Evolutionary conservation across 1,140 invertebrate species (phyloP).

Genomic region (Acromyrmex echinatior): DNA sequence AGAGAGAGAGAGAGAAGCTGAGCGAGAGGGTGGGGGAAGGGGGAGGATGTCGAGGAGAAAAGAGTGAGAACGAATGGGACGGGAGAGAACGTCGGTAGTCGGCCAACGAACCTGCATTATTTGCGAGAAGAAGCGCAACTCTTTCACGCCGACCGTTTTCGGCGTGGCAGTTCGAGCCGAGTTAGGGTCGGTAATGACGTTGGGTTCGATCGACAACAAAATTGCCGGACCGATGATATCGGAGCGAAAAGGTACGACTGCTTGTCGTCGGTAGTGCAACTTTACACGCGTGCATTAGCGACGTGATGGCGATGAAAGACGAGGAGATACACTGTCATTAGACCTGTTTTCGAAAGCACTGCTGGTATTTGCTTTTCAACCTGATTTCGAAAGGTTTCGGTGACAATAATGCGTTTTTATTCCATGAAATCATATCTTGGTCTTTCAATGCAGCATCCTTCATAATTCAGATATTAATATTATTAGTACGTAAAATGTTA

Average conservation of each 20-base stretch:
- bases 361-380: conserved; percentile 30
- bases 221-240: conserved; percentile 66
- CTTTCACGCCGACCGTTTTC: conserved; percentile 68
- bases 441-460: too few species aligned
- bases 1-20: conserved; percentile 37
- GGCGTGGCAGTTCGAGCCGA: conserved; percentile 14
- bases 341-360: conserved; percentile 49
- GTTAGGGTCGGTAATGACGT: conserved; percentile 64
- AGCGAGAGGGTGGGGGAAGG: not conserved
- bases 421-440: not conserved
- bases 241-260: conserved; percentile 56
- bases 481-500: not conserved
- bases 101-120: conserved; percentile 76
- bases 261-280: conserved; percentile 65
- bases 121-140: conserved; percentile 73
- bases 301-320: conserved; percentile 70
- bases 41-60: conserved; percentile 47
- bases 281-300: conserved; percentile 70
- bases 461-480: conserved; percentile 9
- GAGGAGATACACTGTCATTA: conserved; percentile 70
- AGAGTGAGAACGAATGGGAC: conserved; percentile 61
- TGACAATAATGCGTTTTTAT: conserved; percentile 27
- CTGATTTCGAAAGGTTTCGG: conserved; percentile 23
- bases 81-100: conserved; percentile 63
- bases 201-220: conserved; percentile 71